These are phyloP conservation scores for Plemyria rubiginata DNA, from an alignment of 2,888 invertebrate species.

Conservation along the genomic window DNA sequence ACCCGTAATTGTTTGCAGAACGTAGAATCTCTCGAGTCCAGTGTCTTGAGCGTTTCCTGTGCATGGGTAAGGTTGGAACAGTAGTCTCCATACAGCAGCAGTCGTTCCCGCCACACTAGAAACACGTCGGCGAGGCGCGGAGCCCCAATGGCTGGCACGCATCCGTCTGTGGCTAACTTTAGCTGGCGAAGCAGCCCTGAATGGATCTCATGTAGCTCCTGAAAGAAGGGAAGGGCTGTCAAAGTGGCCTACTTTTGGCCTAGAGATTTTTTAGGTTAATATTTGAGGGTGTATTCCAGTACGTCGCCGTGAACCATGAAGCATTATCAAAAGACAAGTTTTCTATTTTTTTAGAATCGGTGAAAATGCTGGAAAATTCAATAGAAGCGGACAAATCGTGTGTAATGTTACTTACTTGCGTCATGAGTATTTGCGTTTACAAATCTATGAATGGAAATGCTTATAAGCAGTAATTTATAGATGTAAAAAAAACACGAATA, in stretches of 20 bases:
- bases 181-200: conserved; percentile 93
- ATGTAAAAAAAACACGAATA: background rate
- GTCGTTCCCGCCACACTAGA: conserved; percentile 94
- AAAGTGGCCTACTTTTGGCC: too few relatives aligned
- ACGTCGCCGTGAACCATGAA: too few relatives aligned
- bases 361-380: too few relatives aligned
- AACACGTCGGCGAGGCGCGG: conserved; percentile 92
- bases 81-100: conserved; percentile 97
- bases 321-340: too few relatives aligned
- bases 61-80: conserved; percentile 97
- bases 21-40: conserved; percentile 87
- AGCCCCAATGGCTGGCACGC: conserved; percentile 78
- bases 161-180: conserved; percentile 87
- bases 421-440: background rate
- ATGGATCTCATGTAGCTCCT: conserved; percentile 95
- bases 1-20: conserved; percentile 89
- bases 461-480: background rate
- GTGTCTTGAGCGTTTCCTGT: conserved; percentile 92
- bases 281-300: too few relatives aligned
- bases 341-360: too few relatives aligned
- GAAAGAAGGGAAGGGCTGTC: background rate
- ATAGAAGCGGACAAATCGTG: too few relatives aligned
- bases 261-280: too few relatives aligned
- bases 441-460: background rate
- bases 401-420: too few relatives aligned